A percentile compares a stretch with the other conserved stretches of the same genome.
phyloP scores from a whole-genome alignment of 2,113 vertebrate species.

The Galemys pyrenaicus region DNA sequence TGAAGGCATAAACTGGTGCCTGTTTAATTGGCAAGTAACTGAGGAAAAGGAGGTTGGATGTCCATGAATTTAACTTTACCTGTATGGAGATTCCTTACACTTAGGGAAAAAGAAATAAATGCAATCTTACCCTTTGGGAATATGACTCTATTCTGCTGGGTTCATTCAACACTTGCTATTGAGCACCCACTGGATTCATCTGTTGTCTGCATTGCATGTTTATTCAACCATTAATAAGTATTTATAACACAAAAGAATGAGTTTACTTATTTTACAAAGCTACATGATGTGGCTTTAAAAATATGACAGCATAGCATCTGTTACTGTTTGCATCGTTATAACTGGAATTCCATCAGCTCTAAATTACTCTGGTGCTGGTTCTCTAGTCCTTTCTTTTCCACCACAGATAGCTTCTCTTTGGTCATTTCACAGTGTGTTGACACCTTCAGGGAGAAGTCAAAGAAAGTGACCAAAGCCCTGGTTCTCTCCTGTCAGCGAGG shows the following conservation, averaged over 20 bases:
- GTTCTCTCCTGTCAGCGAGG: background rate
- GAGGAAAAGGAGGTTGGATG: background rate
- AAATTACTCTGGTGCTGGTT: background rate
- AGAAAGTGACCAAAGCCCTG: background rate
- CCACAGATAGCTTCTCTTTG: background rate
- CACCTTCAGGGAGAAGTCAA: background rate
- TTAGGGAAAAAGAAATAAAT: background rate
- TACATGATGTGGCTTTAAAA: background rate
- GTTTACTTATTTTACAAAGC: constrained; percentile 25
- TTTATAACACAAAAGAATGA: constrained; percentile 70
- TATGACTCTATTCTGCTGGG: constrained; percentile 16
- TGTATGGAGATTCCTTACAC: background rate
- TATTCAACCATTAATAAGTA: constrained; percentile 61
- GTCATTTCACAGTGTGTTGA: background rate
- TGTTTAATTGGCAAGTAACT: constrained; percentile 19
- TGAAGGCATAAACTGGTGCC: background rate
- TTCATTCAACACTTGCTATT: background rate
- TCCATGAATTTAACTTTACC: constrained; percentile 13
- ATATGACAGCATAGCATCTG: constrained; percentile 51
- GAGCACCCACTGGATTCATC: constrained; percentile 18
- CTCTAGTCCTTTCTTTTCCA: background rate
- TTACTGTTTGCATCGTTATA: background rate
- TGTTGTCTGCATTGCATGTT: constrained; percentile 47
- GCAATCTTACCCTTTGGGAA: background rate
- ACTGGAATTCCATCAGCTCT: background rate